phyloP scores from a whole-genome alignment of 2,113 vertebrate genomes.

The Platysternon megacephalum region DNA sequence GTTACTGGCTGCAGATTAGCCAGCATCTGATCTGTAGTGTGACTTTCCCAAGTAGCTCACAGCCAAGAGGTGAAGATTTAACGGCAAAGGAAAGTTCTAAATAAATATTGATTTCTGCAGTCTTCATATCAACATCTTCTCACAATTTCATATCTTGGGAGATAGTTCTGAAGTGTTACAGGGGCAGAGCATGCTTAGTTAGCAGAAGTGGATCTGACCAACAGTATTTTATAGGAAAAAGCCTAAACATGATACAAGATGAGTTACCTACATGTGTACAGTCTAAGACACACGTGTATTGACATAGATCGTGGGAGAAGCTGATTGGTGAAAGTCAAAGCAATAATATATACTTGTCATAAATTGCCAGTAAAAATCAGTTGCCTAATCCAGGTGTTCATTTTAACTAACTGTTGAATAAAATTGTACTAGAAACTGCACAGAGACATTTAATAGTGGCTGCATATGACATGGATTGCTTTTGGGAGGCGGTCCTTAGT shows the following conservation, averaged over 20 bases:
- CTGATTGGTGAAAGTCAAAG: neutral
- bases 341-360: neutral
- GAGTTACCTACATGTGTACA: neutral
- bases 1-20: slow-evolving; percentile 58
- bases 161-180: neutral
- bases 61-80: neutral
- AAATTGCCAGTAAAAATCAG: neutral
- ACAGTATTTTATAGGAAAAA: neutral
- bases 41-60: slow-evolving; percentile 56
- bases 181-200: neutral
- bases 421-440: fast-evolving
- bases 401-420: neutral
- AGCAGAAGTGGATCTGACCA: neutral
- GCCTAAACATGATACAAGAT: fast-evolving
- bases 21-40: slow-evolving; percentile 52
- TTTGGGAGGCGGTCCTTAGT: neutral
- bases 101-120: slow-evolving; percentile 48
- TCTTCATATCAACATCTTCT: neutral
- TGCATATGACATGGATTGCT: neutral
- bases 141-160: neutral
- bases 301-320: neutral
- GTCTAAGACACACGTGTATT: neutral
- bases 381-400: neutral
- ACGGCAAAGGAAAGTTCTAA: slow-evolving; percentile 13
- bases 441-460: neutral